These are phyloP conservation scores for Apostichopus japonicus DNA, from an alignment of 35 echinoderm and acorn worm genomes.

Conservation along the genomic window DNA sequence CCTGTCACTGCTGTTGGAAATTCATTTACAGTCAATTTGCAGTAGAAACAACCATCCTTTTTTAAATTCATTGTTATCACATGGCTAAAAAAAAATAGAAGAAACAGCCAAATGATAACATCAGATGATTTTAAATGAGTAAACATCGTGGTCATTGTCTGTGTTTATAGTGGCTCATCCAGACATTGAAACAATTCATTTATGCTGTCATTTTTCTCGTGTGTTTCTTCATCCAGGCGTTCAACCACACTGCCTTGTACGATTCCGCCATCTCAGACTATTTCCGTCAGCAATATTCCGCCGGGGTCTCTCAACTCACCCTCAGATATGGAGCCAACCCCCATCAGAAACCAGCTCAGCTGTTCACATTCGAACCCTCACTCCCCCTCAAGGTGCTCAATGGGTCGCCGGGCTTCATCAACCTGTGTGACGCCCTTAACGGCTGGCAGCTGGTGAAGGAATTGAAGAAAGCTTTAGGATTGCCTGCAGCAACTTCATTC, in stretches of 20 bases:
- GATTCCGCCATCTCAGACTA: conserved; percentile 90
- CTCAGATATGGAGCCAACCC: conserved; percentile 94
- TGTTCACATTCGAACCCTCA: conserved; percentile 76
- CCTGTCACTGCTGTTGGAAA: no score
- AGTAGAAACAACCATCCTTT: no score
- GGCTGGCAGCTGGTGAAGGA: conserved; percentile 95
- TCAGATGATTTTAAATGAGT: no score
- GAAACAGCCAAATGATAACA: no score
- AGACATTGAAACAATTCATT: no score
- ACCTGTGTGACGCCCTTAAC: conserved; percentile 93
- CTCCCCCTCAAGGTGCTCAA: conserved; percentile 88
- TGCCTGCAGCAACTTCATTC: conserved; percentile 93
- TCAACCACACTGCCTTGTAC: conserved; percentile 93
- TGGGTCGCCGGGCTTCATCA: conserved; percentile 94
- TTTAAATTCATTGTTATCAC: no score
- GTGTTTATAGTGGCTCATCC: no score
- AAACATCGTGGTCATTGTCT: no score
- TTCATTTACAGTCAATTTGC: no score
- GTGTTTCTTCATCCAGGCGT: conserved; percentile 59
- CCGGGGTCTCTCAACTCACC: conserved; percentile 74
- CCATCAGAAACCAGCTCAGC: conserved; percentile 94
- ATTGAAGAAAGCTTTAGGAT: conserved; percentile 71
- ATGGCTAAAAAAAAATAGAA: no score
- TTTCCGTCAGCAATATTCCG: conserved; percentile 85
- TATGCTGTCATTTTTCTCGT: no score